Percentiles rank a stretch among this genome's conserved stretches.
Conservation (phyloP, 2,888 invertebrate genomes). For the Ischnus inquisitorius region DNA sequence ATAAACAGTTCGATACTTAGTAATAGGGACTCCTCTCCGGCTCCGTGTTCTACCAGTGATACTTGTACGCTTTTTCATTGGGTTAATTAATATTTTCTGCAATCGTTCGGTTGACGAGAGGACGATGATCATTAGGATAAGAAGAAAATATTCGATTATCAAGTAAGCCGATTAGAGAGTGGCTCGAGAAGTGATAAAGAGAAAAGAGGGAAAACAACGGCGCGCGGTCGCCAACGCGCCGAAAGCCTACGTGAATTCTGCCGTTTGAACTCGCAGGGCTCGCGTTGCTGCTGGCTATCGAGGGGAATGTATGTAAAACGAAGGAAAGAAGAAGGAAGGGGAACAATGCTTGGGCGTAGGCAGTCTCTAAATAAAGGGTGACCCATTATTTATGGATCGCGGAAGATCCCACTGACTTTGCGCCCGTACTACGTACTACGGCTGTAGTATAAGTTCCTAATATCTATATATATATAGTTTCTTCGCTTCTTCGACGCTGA, state of each 20-base stretch:
- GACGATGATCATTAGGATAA: slow-evolving; percentile 28
- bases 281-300: slow-evolving; percentile 9
- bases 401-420: slow-evolving; percentile 64
- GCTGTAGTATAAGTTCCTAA: background rate
- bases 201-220: background rate
- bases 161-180: background rate
- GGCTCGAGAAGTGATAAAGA: background rate
- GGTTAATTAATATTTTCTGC: slow-evolving; percentile 7
- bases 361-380: slow-evolving; percentile 69
- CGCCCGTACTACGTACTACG: background rate
- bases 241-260: slow-evolving; percentile 23
- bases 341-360: slow-evolving; percentile 71
- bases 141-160: background rate
- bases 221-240: slow-evolving; percentile 28
- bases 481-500: background rate
- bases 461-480: background rate
- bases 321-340: slow-evolving; percentile 62
- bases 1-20: background rate
- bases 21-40: background rate
- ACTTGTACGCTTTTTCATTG: background rate
- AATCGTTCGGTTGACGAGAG: background rate
- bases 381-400: slow-evolving; percentile 68
- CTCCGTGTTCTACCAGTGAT: background rate
- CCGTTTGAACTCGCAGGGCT: slow-evolving; percentile 18
- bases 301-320: slow-evolving; percentile 40